Evolutionary conservation across 1,140 invertebrate genomes (phyloP).

Genomic region (Calosoma granatense): DNA sequence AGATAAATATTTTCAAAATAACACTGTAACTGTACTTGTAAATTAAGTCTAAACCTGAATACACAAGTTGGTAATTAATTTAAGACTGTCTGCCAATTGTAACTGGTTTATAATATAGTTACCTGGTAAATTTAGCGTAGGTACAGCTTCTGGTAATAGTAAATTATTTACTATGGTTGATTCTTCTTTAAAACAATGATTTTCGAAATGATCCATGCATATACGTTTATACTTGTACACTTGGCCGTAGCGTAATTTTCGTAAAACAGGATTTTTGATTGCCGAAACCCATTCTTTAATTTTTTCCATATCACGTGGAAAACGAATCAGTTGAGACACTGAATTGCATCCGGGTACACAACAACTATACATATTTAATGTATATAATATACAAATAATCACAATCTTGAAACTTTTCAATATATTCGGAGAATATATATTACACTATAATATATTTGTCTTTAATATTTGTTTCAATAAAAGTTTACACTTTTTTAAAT

Average conservation of each 20-base stretch:
- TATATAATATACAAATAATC: too few relatives aligned
- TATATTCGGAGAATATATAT: too few relatives aligned
- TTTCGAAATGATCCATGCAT: not conserved
- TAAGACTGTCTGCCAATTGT: too few relatives aligned
- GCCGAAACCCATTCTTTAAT: not conserved
- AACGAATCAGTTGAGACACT: not conserved
- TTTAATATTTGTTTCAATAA: too few relatives aligned
- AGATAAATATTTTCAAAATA: too few relatives aligned
- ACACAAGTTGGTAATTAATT: too few relatives aligned
- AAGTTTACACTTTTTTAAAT: too few relatives aligned
- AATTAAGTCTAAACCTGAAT: too few relatives aligned
- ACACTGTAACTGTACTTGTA: too few relatives aligned
- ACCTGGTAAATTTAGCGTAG: slow-evolving; percentile 2
- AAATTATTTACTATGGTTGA: not conserved
- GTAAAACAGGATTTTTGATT: not conserved
- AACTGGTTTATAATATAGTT: not conserved
- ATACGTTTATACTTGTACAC: not conserved
- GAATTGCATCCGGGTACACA: not conserved
- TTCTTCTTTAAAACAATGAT: not conserved
- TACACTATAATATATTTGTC: too few relatives aligned
- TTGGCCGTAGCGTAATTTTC: not conserved
- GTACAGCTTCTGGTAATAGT: not conserved
- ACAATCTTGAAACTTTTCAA: too few relatives aligned
- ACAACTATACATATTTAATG: not conserved
- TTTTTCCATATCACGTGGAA: not conserved